Evolutionary conservation across 2,797 vertebrate genomes (phyloP).

Genomic region (Melanitta fusca): DNA sequence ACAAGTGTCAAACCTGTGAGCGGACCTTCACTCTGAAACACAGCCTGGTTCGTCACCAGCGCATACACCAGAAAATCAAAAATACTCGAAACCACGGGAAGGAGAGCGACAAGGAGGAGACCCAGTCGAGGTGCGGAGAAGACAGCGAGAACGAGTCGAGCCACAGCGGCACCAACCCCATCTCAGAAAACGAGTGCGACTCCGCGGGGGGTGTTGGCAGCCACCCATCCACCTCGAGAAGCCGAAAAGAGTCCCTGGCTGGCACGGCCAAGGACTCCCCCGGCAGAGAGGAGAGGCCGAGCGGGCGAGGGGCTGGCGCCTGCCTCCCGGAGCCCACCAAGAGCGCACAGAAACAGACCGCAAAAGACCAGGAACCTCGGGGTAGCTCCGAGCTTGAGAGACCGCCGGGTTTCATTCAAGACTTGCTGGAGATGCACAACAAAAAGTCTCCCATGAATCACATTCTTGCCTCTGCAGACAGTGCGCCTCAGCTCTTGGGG

Average conservation of each 20-base stretch:
- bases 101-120: constrained; percentile 80
- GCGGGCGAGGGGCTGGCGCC: background rate
- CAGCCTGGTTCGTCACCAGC: constrained; percentile 96
- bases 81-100: constrained; percentile 73
- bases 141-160: constrained; percentile 81
- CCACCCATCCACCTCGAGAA: constrained; percentile 67
- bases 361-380: constrained; percentile 63
- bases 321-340: constrained; percentile 32
- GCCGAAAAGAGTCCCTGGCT: constrained; percentile 79
- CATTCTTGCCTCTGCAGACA: constrained; percentile 81
- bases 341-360: background rate
- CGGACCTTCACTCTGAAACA: constrained; percentile 98
- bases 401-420: constrained; percentile 77
- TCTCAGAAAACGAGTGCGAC: constrained; percentile 81
- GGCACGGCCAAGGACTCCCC: constrained; percentile 31
- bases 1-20: constrained; percentile 96
- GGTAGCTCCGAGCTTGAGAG: constrained; percentile 51
- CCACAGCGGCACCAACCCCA: constrained; percentile 79
- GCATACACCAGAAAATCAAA: constrained; percentile 90
- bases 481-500: constrained; percentile 81
- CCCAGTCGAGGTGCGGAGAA: constrained; percentile 73
- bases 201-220: background rate
- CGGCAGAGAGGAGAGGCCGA: constrained; percentile 37
- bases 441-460: constrained; percentile 81
- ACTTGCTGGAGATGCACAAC: constrained; percentile 84